Evolutionary conservation across 2,888 invertebrate genomes (phyloP).

Genomic region (Lydus trimaculatus): DNA sequence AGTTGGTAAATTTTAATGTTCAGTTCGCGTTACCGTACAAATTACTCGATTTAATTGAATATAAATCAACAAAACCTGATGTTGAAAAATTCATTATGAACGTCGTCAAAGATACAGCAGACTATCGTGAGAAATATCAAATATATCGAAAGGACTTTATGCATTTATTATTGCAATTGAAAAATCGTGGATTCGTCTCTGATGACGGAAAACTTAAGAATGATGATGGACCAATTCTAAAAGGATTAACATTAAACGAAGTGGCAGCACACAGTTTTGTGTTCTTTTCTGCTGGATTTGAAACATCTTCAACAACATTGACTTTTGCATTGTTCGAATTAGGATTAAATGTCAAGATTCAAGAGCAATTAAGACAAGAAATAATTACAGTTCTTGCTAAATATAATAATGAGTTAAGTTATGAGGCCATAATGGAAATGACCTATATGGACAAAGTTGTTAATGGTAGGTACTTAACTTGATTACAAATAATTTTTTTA

Average conservation of each 20-base stretch:
- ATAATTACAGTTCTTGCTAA: slow-evolving; percentile 30
- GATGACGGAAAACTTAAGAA: neutral
- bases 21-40: slow-evolving; percentile 32
- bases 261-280: slow-evolving; percentile 32
- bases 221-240: slow-evolving; percentile 1
- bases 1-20: no score
- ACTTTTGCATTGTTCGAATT: slow-evolving; percentile 37
- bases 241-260: slow-evolving; percentile 39
- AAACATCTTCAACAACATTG: slow-evolving; percentile 39
- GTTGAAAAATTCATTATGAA: slow-evolving; percentile 59
- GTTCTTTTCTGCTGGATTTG: slow-evolving; percentile 40
- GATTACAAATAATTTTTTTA: slow-evolving; percentile 1
- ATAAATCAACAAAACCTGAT: slow-evolving; percentile 40
- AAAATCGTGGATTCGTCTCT: slow-evolving; percentile 2
- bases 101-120: slow-evolving; percentile 58
- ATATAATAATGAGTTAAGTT: slow-evolving; percentile 33
- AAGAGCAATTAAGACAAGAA: slow-evolving; percentile 34
- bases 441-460: slow-evolving; percentile 35
- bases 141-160: slow-evolving; percentile 19
- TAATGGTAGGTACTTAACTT: slow-evolving; percentile 26
- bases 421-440: slow-evolving; percentile 37
- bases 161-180: slow-evolving; percentile 18
- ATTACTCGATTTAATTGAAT: slow-evolving; percentile 35
- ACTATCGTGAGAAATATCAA: slow-evolving; percentile 45
- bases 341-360: slow-evolving; percentile 31